Conservation (phyloP, 2,113 vertebrate genomes). For the Dunckerocampus dactyliophorus region DNA sequence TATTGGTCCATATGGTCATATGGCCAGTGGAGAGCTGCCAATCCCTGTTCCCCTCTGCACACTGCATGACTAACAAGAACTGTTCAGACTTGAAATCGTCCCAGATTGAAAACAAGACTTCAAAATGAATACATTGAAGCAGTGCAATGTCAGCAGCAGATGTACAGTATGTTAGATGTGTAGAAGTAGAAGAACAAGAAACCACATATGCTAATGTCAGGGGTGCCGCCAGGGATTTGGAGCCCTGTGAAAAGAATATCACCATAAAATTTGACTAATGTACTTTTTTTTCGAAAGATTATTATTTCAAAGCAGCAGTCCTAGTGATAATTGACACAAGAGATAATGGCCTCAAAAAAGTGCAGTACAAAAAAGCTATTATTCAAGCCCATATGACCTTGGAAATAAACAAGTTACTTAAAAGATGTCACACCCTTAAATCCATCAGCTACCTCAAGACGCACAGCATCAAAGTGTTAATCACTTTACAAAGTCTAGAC, state of each 20-base stretch:
- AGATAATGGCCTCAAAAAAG: conserved; percentile 42
- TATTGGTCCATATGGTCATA: neutral
- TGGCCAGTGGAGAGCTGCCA: neutral
- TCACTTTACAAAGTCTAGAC: conserved; percentile 18
- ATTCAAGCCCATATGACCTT: conserved; percentile 49
- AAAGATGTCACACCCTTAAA: conserved; percentile 26
- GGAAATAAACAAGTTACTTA: conserved; percentile 45
- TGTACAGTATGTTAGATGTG: too few relatives aligned
- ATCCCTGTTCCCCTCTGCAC: neutral
- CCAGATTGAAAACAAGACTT: neutral
- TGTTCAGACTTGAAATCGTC: neutral
- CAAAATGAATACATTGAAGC: neutral
- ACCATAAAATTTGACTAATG: too few relatives aligned
- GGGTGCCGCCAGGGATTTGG: too few relatives aligned
- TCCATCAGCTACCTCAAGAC: conserved; percentile 7
- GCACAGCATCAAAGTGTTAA: conserved; percentile 7
- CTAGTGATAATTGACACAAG: conserved; percentile 46
- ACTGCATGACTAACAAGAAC: neutral
- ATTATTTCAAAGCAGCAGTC: conserved; percentile 24
- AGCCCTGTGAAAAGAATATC: too few relatives aligned
- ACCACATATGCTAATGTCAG: too few relatives aligned
- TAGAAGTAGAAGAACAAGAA: too few relatives aligned
- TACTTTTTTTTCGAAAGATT: conserved; percentile 23
- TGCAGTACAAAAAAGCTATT: conserved; percentile 43
- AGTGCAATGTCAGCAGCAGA: neutral